phyloP scores from a whole-genome alignment of 2,113 vertebrate species.

The Platanista minor region DNA sequence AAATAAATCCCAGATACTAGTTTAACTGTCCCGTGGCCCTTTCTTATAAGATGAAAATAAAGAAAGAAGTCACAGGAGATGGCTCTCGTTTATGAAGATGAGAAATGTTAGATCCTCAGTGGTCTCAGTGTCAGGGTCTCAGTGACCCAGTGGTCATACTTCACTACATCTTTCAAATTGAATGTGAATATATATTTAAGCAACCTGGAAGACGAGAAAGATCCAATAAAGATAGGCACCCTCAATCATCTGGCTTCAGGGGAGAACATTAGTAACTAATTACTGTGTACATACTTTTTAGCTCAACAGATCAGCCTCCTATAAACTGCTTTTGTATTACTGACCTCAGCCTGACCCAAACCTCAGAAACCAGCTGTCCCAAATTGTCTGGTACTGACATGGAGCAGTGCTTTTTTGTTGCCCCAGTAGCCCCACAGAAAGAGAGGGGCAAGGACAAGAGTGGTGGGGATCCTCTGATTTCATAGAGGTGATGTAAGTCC shows the following conservation, averaged over 20 bases:
- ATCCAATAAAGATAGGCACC: neutral
- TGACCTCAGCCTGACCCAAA: neutral
- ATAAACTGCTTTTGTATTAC: neutral
- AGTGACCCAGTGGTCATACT: neutral
- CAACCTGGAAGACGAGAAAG: neutral
- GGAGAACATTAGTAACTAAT: neutral
- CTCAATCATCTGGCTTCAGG: neutral
- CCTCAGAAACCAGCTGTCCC: neutral
- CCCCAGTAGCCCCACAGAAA: neutral
- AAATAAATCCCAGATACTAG: neutral
- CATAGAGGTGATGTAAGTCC: too few relatives aligned
- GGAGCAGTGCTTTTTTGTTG: neutral
- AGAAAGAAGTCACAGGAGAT: neutral
- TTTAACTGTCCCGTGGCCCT: neutral
- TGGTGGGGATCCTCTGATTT: neutral
- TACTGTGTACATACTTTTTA: neutral
- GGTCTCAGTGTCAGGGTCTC: neutral
- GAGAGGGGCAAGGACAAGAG: too few relatives aligned
- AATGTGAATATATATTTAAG: neutral
- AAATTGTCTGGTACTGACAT: neutral
- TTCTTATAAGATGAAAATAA: neutral
- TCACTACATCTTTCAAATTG: neutral
- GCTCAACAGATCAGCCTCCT: neutral
- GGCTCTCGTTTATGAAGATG: neutral
- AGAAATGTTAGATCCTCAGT: neutral